Evolutionary conservation across 2,888 invertebrate species (phyloP).

Genomic region (Microchrysa polita): DNA sequence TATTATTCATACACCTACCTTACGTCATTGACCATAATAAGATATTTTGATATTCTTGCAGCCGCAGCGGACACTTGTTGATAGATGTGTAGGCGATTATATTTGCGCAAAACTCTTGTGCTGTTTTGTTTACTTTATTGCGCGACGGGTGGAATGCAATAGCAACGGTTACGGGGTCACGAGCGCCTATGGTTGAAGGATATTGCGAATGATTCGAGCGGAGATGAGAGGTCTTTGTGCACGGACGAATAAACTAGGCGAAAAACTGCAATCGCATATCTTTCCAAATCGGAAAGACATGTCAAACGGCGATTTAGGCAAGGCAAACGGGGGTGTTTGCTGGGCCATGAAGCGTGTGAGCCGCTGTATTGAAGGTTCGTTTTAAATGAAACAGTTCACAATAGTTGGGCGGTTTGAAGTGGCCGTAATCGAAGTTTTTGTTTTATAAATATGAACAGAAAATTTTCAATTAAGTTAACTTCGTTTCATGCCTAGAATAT

Average conservation of each 20-base stretch:
- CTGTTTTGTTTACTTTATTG: conserved; percentile 2
- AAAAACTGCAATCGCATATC: conserved; percentile 1
- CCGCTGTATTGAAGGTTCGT: neutral
- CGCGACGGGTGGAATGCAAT: too few species aligned
- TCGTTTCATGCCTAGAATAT: too few species aligned
- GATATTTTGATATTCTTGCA: conserved; percentile 8
- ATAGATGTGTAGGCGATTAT: conserved; percentile 16
- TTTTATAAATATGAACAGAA: too few species aligned
- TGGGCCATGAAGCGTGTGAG: neutral
- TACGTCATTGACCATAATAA: conserved; percentile 47
- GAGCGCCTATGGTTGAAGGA: neutral
- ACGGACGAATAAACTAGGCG: neutral
- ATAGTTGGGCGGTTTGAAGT: neutral
- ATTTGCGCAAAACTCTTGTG: neutral
- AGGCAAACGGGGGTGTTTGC: neutral
- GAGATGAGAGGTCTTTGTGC: neutral
- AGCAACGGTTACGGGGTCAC: neutral
- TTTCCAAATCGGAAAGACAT: conserved; percentile 29
- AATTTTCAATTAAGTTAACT: too few species aligned
- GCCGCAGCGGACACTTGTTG: conserved; percentile 45
- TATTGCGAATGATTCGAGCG: neutral
- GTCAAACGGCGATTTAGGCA: conserved; percentile 19
- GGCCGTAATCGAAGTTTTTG: too few species aligned
- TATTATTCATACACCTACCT: conserved; percentile 44
- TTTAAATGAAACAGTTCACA: conserved; percentile 6